These are phyloP conservation scores for Sphyrna mokarran DNA, from an alignment of 2,113 vertebrate genomes.

Conservation along the genomic window DNA sequence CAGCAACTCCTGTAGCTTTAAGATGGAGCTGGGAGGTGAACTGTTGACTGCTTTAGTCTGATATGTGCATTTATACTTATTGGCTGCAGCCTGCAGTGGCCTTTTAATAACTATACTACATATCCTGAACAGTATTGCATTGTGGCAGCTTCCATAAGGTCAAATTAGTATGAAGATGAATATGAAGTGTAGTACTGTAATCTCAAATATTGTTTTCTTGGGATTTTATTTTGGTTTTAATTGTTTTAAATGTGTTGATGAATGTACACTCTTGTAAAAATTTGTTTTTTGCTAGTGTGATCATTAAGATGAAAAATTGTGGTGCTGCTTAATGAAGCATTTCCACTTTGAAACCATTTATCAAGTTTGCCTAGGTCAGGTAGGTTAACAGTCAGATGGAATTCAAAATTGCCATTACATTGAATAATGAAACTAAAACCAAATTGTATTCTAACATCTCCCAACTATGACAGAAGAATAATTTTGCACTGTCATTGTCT, in stretches of 20 bases:
- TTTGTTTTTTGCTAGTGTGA: neutral
- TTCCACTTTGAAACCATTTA: neutral
- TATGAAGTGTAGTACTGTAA: neutral
- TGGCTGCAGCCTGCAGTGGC: too few relatives aligned
- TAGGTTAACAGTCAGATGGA: conserved; percentile 18
- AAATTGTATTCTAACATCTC: neutral
- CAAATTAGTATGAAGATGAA: neutral
- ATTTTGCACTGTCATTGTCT: neutral
- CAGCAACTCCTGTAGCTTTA: neutral
- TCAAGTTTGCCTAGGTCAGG: neutral
- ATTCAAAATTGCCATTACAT: neutral
- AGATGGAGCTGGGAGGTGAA: neutral
- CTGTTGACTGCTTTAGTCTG: neutral
- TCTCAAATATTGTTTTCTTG: neutral
- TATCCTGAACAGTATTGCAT: neutral
- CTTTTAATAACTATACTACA: neutral
- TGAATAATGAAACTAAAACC: neutral
- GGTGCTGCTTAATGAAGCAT: neutral
- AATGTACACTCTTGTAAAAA: neutral
- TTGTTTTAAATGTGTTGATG: conserved; percentile 21
- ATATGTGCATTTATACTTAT: neutral
- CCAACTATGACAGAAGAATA: neutral
- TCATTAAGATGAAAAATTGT: neutral
- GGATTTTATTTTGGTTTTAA: neutral
- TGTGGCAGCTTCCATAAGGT: neutral